These are phyloP conservation scores for Latrodectus hesperus DNA, from an alignment of 2,888 invertebrate species.

Conservation along the genomic window DNA sequence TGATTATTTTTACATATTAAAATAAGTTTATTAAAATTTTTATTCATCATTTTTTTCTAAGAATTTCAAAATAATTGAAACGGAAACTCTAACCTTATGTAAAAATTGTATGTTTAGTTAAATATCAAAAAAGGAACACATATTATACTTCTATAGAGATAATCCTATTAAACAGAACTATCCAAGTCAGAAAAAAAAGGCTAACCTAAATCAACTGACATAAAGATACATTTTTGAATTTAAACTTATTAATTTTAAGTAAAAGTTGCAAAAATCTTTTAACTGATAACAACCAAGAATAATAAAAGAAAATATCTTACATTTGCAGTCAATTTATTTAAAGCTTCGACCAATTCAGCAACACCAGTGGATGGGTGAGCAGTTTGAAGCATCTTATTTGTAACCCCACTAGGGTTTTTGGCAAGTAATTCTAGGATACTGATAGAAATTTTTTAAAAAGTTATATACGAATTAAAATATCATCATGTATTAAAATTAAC, in stretches of 20 bases:
- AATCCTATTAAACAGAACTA: not conserved
- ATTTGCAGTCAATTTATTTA: constrained; percentile 55
- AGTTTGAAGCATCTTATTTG: constrained; percentile 44
- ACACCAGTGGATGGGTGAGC: constrained; percentile 34
- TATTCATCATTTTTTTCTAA: too few relatives aligned
- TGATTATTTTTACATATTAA: too few relatives aligned
- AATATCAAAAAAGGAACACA: not conserved
- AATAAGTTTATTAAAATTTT: too few relatives aligned
- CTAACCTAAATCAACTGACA: not conserved
- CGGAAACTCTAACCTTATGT: too few relatives aligned
- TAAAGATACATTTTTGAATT: too few relatives aligned
- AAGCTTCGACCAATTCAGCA: constrained; percentile 41
- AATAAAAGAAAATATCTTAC: constrained; percentile 26
- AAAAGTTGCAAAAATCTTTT: not conserved
- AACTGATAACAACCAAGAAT: constrained; percentile 1
- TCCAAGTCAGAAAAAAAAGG: not conserved
- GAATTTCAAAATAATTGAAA: too few relatives aligned
- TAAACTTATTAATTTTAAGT: not conserved
- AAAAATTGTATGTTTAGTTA: not conserved
- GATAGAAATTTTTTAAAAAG: too few relatives aligned
- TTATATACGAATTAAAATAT: too few relatives aligned
- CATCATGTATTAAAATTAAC: too few relatives aligned
- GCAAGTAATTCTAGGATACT: constrained; percentile 37
- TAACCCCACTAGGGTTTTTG: constrained; percentile 42
- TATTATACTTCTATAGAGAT: too few relatives aligned